These are phyloP conservation scores for Hemicentrotus pulcherrimus DNA, from an alignment of 35 echinoderm and acorn worm genomes.

Conservation along the genomic window DNA sequence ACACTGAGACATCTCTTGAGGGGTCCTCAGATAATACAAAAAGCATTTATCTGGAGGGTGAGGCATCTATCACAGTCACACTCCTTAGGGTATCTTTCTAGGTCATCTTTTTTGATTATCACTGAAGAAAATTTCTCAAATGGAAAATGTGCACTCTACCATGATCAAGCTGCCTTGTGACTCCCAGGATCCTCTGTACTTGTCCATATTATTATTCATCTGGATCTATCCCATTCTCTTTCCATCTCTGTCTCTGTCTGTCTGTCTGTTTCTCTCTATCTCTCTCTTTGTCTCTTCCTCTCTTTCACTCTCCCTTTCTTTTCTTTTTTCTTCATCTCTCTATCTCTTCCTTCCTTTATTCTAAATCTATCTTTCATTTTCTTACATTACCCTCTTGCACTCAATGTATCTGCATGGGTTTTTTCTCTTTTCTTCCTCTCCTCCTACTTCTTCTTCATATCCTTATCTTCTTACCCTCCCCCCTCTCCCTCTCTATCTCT, in stretches of 20 bases:
- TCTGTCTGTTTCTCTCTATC: not conserved
- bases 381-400: not conserved
- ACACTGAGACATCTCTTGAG: too few relatives aligned
- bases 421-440: not conserved
- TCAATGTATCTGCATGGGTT: not conserved
- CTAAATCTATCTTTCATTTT: not conserved
- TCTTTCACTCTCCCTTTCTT: not conserved
- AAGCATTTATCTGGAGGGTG: not conserved
- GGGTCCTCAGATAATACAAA: not conserved
- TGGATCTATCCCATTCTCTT: not conserved
- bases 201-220: not conserved
- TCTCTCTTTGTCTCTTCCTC: not conserved
- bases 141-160: not conserved
- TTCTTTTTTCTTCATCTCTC: slow-evolving; percentile 9
- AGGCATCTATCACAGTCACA: not conserved
- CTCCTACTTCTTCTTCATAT: not conserved
- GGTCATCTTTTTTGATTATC: not conserved
- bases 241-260: not conserved
- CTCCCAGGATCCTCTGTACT: not conserved
- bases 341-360: not conserved
- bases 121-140: not conserved
- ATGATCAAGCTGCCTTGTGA: not conserved
- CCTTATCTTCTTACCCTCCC: not conserved
- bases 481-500: not conserved
- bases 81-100: not conserved